These are phyloP conservation scores for Parapsyche elsis DNA, from an alignment of 1,140 invertebrate species.

Conservation along the genomic window DNA sequence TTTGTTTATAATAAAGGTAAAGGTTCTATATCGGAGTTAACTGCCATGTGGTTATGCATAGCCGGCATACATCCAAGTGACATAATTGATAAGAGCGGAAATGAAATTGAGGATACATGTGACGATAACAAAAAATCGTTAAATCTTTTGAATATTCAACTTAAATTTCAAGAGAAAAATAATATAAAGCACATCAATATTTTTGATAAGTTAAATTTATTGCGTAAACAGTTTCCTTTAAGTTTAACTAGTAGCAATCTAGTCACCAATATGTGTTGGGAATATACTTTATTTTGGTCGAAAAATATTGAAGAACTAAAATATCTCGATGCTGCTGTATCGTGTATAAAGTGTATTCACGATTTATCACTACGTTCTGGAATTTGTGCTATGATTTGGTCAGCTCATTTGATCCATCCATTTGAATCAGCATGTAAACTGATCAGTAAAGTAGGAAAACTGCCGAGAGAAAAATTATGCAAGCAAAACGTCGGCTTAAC, in stretches of 20 bases:
- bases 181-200: slow-evolving; percentile 58
- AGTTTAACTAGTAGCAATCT: slow-evolving; percentile 83
- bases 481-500: slow-evolving; percentile 80
- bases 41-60: slow-evolving; percentile 82
- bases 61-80: slow-evolving; percentile 74
- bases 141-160: slow-evolving; percentile 39
- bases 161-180: slow-evolving; percentile 56
- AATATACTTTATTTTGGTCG: slow-evolving; percentile 87
- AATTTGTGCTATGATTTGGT: slow-evolving; percentile 87
- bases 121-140: slow-evolving; percentile 45
- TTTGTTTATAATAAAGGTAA: slow-evolving; percentile 81
- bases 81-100: slow-evolving; percentile 45
- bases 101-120: slow-evolving; percentile 57
- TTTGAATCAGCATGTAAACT: slow-evolving; percentile 80
- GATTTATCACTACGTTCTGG: slow-evolving; percentile 76
- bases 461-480: slow-evolving; percentile 86
- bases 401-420: slow-evolving; percentile 80
- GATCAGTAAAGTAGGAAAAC: slow-evolving; percentile 89
- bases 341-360: slow-evolving; percentile 72
- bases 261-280: slow-evolving; percentile 89
- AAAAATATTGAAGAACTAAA: slow-evolving; percentile 78
- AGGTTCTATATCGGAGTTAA: slow-evolving; percentile 85
- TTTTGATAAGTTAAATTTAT: slow-evolving; percentile 70
- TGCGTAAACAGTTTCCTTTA: slow-evolving; percentile 84
- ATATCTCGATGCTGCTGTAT: slow-evolving; percentile 72